Evolutionary conservation across 2,888 invertebrate species (phyloP).

Genomic region (Diogma glabrata): DNA sequence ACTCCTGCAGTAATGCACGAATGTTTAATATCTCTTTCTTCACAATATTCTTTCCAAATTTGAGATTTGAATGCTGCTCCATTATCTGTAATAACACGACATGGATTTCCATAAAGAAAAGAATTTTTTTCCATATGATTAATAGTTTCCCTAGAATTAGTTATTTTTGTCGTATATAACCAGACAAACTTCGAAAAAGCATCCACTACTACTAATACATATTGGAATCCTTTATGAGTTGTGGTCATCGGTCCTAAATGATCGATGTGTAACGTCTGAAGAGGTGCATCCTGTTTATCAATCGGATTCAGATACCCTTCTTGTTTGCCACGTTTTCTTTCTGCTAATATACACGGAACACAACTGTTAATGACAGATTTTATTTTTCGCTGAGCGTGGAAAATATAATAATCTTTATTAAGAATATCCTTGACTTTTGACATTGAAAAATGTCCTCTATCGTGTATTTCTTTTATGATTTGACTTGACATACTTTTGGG

Average conservation of each 20-base stretch:
- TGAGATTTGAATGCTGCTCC: constrained; percentile 19
- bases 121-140: constrained; percentile 12
- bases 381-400: background rate
- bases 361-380: background rate
- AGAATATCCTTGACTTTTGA: background rate
- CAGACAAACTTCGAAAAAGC: constrained; percentile 1
- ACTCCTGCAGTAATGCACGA: constrained; percentile 17
- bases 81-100: constrained; percentile 15
- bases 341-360: too few species aligned
- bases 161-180: constrained; percentile 19
- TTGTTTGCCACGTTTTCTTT: too few species aligned
- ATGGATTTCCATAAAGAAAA: constrained; percentile 13
- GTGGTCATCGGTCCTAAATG: background rate
- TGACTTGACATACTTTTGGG: background rate
- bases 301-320: too few species aligned
- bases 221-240: background rate
- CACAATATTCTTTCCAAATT: constrained; percentile 11
- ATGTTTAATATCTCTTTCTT: background rate
- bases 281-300: background rate
- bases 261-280: background rate
- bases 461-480: background rate
- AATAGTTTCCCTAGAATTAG: constrained; percentile 16
- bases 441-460: background rate
- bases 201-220: background rate
- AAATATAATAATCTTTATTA: background rate